Percentiles rank a stretch among this genome's conserved stretches.
These are phyloP conservation scores for Poecilia latipinna DNA, from an alignment of 2,113 vertebrate genomes.

Conservation along the genomic window DNA sequence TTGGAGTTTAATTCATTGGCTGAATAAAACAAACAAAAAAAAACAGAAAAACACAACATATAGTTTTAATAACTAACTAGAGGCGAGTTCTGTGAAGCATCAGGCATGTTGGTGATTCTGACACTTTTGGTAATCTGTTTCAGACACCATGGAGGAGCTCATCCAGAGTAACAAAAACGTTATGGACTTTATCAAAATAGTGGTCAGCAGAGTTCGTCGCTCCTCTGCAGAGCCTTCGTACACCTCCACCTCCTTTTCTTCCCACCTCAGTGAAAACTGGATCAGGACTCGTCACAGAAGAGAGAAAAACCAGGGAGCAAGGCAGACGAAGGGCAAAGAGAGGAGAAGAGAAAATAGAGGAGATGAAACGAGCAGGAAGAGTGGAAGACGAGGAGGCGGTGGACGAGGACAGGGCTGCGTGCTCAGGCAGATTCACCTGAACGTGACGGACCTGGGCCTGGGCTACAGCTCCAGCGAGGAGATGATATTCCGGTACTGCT, in stretches of 20 bases:
- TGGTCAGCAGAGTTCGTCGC: constrained; percentile 86
- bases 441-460: constrained; percentile 91
- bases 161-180: constrained; percentile 78
- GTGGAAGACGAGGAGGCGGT: constrained; percentile 63
- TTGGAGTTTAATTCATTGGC: neutral
- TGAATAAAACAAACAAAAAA: neutral
- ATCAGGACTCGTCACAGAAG: constrained; percentile 59
- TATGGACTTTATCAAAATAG: constrained; percentile 90
- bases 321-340: constrained; percentile 68
- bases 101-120: neutral
- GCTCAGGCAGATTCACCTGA: constrained; percentile 90
- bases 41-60: neutral
- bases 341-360: constrained; percentile 69
- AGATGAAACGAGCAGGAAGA: constrained; percentile 47
- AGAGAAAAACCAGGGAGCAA: constrained; percentile 40
- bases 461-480: constrained; percentile 94
- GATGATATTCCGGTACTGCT: constrained; percentile 93
- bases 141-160: constrained; percentile 51
- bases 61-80: neutral
- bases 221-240: constrained; percentile 62
- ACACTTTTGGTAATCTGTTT: constrained; percentile 30
- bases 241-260: constrained; percentile 35
- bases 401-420: constrained; percentile 85
- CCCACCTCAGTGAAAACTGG: constrained; percentile 58
- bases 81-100: neutral